Percentiles rank a stretch among this genome's conserved stretches.
phyloP scores from a whole-genome alignment of 2,113 vertebrate species.

The Myocastor coypus region DNA sequence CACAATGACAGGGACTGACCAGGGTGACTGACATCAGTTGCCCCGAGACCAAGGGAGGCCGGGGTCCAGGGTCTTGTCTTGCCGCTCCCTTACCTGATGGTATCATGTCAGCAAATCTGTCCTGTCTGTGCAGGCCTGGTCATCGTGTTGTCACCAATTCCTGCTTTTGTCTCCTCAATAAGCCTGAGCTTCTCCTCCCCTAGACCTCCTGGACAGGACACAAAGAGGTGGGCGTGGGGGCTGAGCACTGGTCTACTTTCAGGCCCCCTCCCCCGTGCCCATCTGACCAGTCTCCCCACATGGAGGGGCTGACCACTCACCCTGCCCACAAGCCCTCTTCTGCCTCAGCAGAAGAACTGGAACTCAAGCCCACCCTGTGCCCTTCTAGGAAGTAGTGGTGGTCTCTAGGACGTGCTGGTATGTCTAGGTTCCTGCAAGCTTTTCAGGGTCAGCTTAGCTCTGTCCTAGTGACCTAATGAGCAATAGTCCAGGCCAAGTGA shows the following conservation, averaged over 20 bases:
- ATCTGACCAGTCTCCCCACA: neutral
- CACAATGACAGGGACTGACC: neutral
- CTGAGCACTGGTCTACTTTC: neutral
- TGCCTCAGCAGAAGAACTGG: neutral
- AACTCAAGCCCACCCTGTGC: rapidly evolving
- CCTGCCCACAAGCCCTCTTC: neutral
- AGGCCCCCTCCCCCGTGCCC: rapidly evolving
- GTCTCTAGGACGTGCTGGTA: rapidly evolving
- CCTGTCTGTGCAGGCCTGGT: neutral
- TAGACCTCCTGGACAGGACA: neutral
- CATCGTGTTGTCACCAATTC: neutral
- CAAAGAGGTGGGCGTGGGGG: no score
- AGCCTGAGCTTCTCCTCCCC: neutral
- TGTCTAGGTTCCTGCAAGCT: neutral
- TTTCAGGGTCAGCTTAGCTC: neutral
- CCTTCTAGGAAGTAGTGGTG: neutral
- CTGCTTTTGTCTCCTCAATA: neutral
- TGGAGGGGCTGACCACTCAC: neutral
- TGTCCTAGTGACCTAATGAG: neutral
- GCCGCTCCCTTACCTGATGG: neutral
- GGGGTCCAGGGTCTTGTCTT: neutral
- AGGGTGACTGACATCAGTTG: neutral
- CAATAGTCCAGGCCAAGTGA: neutral
- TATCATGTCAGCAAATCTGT: neutral
- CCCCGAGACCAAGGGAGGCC: rapidly evolving